Evolutionary conservation across 1,140 invertebrate genomes (phyloP), one percentile per base, ranked within the genome.

Genomic region (Heliconius hermathena): DNA sequence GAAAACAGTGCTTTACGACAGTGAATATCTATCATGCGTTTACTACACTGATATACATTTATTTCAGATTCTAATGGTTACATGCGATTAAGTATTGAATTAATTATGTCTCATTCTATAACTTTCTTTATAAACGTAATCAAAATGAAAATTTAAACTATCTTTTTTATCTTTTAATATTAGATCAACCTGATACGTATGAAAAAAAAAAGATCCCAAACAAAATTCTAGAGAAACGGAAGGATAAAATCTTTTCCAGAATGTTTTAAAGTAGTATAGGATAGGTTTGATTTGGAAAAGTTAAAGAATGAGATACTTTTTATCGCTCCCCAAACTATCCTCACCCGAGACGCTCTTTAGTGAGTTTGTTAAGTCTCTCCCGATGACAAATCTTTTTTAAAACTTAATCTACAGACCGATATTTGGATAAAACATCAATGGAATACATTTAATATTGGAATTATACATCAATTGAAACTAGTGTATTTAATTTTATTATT

Each of bases 11-110:
- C 86, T 83, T 79, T 84, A 85, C 73, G 80, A 87, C 84, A 89
- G 79, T 80, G 82, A 83, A 88, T 85, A 90, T 82, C 87, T 87
- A 89, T 83, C 81, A 88, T 85, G 74, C 85, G 79, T 81, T 87
- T 89, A 90, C 89, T 84, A 89, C 89, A 90, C 81, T 84, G 85
- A 90, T 84, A 90, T 84, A 87, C 84, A 88, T 77, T 82, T 82
- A 83, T 78, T 72, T 79, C 74, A 73, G 73, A 85, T 81, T 73
- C 80, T 86, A 87, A 83, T 71, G 79, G 77, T 80, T 79, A 82
- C 36, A 78, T 72, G 71, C 46, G 49, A 78, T 73, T 80, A 79
- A 71, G 33, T 79, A 79, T 49, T 52, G 71, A 80, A 76, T 74
- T 77, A 76, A 54, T 75, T 76, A 71, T 74, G 72, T 83, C 76